phyloP scores from a whole-genome alignment of 2,113 vertebrate species.

The Corythornis cristatus region DNA sequence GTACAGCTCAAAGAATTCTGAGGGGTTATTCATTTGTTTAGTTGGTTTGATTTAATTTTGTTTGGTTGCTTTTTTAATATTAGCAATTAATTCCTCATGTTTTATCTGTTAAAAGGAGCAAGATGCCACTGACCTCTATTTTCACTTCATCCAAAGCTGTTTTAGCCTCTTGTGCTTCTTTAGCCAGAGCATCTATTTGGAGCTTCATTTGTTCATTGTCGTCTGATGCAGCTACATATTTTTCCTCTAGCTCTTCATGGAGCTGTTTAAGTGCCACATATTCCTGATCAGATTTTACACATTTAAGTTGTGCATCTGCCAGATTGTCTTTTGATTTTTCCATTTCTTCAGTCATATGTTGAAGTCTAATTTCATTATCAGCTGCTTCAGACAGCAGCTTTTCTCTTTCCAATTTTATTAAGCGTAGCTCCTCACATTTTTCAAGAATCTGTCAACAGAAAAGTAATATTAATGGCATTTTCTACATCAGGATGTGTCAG shows the following conservation, averaged over 20 bases:
- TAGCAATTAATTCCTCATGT: not conserved
- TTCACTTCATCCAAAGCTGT: conserved; percentile 37
- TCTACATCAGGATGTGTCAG: not conserved
- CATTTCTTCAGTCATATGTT: conserved; percentile 63
- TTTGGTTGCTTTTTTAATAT: not conserved
- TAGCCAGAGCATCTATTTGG: conserved; percentile 39
- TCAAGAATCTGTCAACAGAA: conserved; percentile 68
- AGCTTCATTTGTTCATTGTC: conserved; percentile 60
- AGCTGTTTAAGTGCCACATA: conserved; percentile 60
- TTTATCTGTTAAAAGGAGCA: not conserved
- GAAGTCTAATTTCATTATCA: conserved; percentile 55
- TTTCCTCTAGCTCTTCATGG: conserved; percentile 47
- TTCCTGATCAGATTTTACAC: conserved; percentile 25
- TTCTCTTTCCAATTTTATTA: conserved; percentile 74
- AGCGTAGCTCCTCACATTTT: conserved; percentile 69
- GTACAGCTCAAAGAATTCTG: not conserved
- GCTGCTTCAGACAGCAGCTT: conserved; percentile 63
- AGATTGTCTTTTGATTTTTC: conserved; percentile 53
- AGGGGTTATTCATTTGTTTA: too few species aligned
- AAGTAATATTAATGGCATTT: not conserved
- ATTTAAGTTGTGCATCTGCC: conserved; percentile 41
- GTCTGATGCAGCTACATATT: conserved; percentile 29
- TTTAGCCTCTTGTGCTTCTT: conserved; percentile 55
- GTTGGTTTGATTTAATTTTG: too few species aligned
- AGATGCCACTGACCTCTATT: conserved; percentile 67